These are phyloP conservation scores for Calidris pugnax DNA, from an alignment of 2,113 vertebrate species.

Conservation along the genomic window DNA sequence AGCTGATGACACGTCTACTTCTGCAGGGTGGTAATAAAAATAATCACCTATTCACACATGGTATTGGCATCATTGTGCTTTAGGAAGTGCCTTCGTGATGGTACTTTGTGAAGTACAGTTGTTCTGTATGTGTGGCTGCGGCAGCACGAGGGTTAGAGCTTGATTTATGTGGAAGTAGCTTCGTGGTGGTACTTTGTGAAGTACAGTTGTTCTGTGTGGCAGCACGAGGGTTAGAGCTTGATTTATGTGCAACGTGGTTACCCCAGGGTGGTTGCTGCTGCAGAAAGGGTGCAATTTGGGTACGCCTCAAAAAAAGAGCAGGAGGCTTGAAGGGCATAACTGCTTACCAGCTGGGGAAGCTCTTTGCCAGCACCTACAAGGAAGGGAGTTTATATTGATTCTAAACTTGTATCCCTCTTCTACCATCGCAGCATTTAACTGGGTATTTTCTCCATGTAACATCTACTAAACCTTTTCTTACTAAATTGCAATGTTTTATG, in stretches of 20 bases:
- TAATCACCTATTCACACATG: not conserved
- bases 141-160: not conserved
- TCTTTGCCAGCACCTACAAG: not conserved
- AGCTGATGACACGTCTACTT: not conserved
- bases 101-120: not conserved
- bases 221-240: not conserved
- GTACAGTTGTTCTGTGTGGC: not conserved
- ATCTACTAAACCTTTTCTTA: not conserved
- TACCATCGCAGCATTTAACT: not conserved
- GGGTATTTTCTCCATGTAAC: accelerated
- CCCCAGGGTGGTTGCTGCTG: not conserved
- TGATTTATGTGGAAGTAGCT: not conserved
- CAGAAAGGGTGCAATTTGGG: not conserved
- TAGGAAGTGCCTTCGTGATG: not conserved
- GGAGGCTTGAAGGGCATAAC: not conserved
- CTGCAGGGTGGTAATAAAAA: not conserved
- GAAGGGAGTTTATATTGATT: not conserved
- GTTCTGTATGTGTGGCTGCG: not conserved
- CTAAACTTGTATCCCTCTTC: not conserved
- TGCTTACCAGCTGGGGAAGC: not conserved
- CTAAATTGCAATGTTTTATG: not conserved
- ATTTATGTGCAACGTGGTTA: accelerated
- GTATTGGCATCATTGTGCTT: not conserved
- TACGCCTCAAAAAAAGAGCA: not conserved
- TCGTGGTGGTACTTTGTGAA: not conserved